Evolutionary conservation across 2,888 invertebrate genomes (phyloP).

Genomic region (Drosophila paracracens): DNA sequence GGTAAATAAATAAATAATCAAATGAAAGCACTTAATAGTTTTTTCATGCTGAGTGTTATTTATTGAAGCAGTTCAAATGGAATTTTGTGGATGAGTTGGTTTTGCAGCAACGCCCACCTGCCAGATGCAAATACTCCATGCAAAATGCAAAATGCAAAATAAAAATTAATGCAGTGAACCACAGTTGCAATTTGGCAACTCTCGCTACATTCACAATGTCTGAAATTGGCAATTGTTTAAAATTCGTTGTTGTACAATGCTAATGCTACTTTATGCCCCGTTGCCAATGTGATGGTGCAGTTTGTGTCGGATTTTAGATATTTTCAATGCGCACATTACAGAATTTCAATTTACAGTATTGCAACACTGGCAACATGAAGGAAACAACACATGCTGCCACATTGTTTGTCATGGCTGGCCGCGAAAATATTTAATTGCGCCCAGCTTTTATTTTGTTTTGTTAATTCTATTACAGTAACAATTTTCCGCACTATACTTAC

Average conservation of each 20-base stretch:
- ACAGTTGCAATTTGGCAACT: slow-evolving; percentile 46
- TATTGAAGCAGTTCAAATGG: slow-evolving; percentile 39
- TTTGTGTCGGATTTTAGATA: slow-evolving; percentile 19
- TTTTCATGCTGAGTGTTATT: slow-evolving; percentile 28
- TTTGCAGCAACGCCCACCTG: slow-evolving; percentile 24
- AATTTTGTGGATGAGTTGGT: neutral
- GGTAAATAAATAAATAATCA: slow-evolving; percentile 27
- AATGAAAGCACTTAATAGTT: slow-evolving; percentile 37
- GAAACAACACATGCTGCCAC: slow-evolving; percentile 20
- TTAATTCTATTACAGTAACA: slow-evolving; percentile 68
- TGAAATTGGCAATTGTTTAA: slow-evolving; percentile 27
- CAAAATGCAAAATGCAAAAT: slow-evolving; percentile 35
- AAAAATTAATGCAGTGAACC: slow-evolving; percentile 40
- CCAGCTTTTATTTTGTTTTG: slow-evolving; percentile 56
- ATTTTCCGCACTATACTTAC: slow-evolving; percentile 49
- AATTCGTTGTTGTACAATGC: slow-evolving; percentile 7
- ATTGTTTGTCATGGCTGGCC: slow-evolving; percentile 40
- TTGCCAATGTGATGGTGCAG: slow-evolving; percentile 13
- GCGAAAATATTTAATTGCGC: slow-evolving; percentile 67
- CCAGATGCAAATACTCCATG: slow-evolving; percentile 30
- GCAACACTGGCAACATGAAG: neutral
- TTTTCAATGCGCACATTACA: slow-evolving; percentile 22
- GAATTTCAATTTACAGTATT: neutral
- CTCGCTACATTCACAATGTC: slow-evolving; percentile 28
- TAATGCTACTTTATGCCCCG: slow-evolving; percentile 4